Base-by-base conservation (phyloP, 1,140 invertebrate genomes). In the Pristionchus pacificus region DNA sequence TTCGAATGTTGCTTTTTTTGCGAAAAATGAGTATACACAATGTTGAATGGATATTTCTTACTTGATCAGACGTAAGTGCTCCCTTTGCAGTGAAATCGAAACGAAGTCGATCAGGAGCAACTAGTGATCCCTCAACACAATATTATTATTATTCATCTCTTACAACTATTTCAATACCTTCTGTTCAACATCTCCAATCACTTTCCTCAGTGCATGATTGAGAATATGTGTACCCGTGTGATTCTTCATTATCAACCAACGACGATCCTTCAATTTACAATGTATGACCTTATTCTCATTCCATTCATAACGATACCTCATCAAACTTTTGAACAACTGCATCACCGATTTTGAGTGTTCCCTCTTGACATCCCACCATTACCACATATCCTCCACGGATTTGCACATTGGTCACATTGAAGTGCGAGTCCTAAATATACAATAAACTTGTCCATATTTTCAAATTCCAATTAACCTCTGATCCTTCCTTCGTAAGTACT, bases 191-290 rank as follows among this genome's bases (percentile, higher is more conserved):
- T 89, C 90, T 13, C 91, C 90, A 25, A 98, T 85, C 61, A 98
- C 92, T 84, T 90, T 89, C 64, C 95, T 88, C 55, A 99, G 86
- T 30, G 92, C 93, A 87, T 91, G 93, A 87, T 99, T 99, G 0
- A 99, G 87, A 61, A 95, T 89, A 86, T 99, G 97, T 0, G 97
- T 99, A 29, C 93, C 97, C 28, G 96, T 98, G 81, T 99, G 97
- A 86, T 99, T 99, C 80, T 92, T 96, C 97, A 99, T 99, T 28
- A 98, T 88, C 3, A 92, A 85, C 77, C 90, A 88, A 82, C 95
- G 87, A 71, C 94, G 88, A 77, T 89, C 87, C 85, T 84, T 19
- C 62, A 80, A 79, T 29, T 29, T 1, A 30, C 19, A 19, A 31
- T 19, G 72, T 64, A 79, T 57, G 19, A 19, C 19, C 0, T 0